Base-by-base conservation (phyloP, 2,797 vertebrate genomes). In the Myiotriccus ornatus region DNA sequence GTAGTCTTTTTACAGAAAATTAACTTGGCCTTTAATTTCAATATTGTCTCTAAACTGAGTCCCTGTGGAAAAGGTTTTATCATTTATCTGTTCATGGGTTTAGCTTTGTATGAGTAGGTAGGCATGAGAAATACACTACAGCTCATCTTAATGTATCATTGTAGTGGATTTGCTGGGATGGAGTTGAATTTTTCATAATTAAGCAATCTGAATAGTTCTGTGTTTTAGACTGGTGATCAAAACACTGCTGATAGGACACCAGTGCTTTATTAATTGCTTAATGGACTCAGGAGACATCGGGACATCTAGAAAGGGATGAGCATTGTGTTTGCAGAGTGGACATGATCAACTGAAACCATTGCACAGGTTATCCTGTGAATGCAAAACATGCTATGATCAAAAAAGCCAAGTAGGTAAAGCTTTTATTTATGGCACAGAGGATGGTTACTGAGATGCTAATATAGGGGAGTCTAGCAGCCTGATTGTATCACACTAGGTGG, bases 291-390 rank as follows among this genome's bases (percentile, higher is more conserved):
- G 25, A 62, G 28, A 35, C 19, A 69, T 28, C 8, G 64, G 49
- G 28, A 44, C 5, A 39, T 39, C 15, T 43, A 46, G 43, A 16
- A 63, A 62, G 7, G 18, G 8, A 55, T 50, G 23, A 78, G 39
- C 18, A 10, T 8, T 52, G 7, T 53, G 19, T 16, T 49, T 0
- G 0, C 39, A 17, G 11, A 6, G 5, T n/a, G 15, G 41, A 28
- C 22, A 14, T 20, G 25, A 53, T 9, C 28, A 44, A 2, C 1
- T 79, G 32, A 70, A 39, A 71, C 28, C 18, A 22, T 11, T 41
- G 20, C 9, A 49, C 11, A 34, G 22, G 6, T 71, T 67, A 37
- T 35, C 21, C 8, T 34, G 18, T 32, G 35, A 84, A 44, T 49
- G 25, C 13, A 83, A 59, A 93, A 63, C 2, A 3, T 37, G 7